A percentile compares a stretch with the other conserved stretches of the same genome.
Conservation (phyloP, 2,888 invertebrate genomes). For the Xestia c-nigrum region DNA sequence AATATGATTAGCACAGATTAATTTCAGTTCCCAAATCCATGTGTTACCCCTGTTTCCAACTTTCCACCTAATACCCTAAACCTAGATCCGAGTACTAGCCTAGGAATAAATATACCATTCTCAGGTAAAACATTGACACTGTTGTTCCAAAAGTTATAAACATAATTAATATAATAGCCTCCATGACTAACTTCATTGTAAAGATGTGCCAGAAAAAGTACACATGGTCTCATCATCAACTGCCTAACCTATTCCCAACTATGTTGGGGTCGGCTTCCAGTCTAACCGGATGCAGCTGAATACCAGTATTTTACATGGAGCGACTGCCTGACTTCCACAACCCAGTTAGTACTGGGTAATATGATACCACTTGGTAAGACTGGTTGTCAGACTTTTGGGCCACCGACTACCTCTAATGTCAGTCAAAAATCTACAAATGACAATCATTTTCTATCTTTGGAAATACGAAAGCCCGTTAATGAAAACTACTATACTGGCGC, state of each 20-base stretch:
- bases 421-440: too few relatives aligned
- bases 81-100: conserved; percentile 17
- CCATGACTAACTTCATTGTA: not conserved
- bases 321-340: too few relatives aligned
- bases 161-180: not conserved
- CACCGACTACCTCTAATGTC: too few relatives aligned
- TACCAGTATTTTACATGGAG: too few relatives aligned
- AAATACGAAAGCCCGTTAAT: not conserved
- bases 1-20: not conserved
- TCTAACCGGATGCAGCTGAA: too few relatives aligned
- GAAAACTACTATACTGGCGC: not conserved
- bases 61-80: conserved; percentile 35
- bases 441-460: not conserved
- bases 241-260: too few relatives aligned
- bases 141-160: not conserved
- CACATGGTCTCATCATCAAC: not conserved
- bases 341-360: too few relatives aligned
- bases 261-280: too few relatives aligned
- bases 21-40: conserved; percentile 16
- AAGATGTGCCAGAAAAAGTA: not conserved
- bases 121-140: not conserved
- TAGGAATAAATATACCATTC: conserved; percentile 25
- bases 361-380: too few relatives aligned
- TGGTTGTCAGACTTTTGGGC: too few relatives aligned
- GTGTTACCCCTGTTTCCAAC: conserved; percentile 12